Conservation (phyloP, 2,888 invertebrate species). For the Drosophila nr. perissopoda region DNA sequence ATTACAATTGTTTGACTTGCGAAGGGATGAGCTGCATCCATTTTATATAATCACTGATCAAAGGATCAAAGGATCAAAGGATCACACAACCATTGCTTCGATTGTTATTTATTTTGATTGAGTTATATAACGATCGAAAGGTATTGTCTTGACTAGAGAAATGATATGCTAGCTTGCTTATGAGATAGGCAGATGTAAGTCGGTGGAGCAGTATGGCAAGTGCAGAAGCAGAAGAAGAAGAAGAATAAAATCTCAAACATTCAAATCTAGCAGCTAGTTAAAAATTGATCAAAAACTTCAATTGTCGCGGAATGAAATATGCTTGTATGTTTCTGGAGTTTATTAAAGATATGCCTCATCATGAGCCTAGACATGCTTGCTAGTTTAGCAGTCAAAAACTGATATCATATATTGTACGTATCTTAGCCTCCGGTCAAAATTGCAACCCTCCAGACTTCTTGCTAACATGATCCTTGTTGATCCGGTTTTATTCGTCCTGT, state of each 20-base stretch:
- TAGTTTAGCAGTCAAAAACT: background rate
- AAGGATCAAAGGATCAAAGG: constrained; percentile 44
- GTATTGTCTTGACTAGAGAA: background rate
- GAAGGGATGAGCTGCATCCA: constrained; percentile 25
- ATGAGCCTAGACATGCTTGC: background rate
- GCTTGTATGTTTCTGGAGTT: background rate
- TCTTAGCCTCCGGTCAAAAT: background rate
- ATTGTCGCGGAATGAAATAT: background rate
- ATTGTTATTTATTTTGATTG: background rate
- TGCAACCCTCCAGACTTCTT: background rate
- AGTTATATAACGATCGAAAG: background rate
- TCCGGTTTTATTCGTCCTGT: background rate
- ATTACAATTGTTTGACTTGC: constrained; percentile 37
- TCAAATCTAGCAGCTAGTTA: background rate
- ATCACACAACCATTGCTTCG: constrained; percentile 10
- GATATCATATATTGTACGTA: background rate
- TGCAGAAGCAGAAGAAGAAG: background rate
- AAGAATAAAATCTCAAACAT: background rate
- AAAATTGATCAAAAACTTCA: background rate
- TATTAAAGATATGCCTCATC: background rate
- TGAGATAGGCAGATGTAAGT: background rate
- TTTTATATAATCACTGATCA: constrained; percentile 33
- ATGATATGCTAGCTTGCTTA: background rate
- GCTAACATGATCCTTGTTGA: background rate
- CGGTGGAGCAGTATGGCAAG: background rate